A percentile compares a stretch with the other conserved stretches of the same genome.
phyloP scores from a whole-genome alignment of 1,140 invertebrate genomes.

The Caenorhabditis briggsae region DNA sequence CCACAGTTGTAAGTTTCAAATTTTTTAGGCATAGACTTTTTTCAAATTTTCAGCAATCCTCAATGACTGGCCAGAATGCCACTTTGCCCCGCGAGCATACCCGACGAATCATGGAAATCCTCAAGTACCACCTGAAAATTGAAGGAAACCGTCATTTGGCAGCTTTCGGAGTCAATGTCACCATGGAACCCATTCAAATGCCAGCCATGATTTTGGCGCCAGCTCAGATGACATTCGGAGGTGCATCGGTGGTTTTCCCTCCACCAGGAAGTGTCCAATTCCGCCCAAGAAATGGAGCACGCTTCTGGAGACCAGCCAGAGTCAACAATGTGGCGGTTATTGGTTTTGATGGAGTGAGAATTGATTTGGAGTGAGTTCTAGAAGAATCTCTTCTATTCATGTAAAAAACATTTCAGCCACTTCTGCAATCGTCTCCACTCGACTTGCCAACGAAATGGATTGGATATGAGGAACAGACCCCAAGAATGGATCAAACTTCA shows the following conservation, averaged over 20 bases:
- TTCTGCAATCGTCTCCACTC: not conserved
- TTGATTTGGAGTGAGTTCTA: conserved; percentile 4
- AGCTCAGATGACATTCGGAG: not conserved
- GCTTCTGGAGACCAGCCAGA: not conserved
- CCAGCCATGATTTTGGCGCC: not conserved
- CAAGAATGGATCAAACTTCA: not conserved
- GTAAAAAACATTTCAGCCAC: not conserved
- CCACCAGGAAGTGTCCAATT: not conserved
- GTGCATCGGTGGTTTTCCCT: no score
- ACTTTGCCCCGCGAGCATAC: not conserved
- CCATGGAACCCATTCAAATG: not conserved
- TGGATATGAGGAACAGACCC: not conserved
- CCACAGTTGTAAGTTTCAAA: not conserved
- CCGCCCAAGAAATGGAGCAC: not conserved
- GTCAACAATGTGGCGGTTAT: not conserved
- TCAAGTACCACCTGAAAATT: not conserved
- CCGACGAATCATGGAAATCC: not conserved
- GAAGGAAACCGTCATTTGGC: not conserved
- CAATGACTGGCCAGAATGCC: not conserved
- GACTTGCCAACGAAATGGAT: not conserved
- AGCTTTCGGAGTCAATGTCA: not conserved
- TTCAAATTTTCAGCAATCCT: not conserved
- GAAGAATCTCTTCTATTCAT: no score
- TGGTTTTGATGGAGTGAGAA: not conserved
- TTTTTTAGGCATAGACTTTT: no score